These are phyloP conservation scores for Leucoptera coffeella DNA, from an alignment of 2,888 invertebrate genomes.

Conservation along the genomic window DNA sequence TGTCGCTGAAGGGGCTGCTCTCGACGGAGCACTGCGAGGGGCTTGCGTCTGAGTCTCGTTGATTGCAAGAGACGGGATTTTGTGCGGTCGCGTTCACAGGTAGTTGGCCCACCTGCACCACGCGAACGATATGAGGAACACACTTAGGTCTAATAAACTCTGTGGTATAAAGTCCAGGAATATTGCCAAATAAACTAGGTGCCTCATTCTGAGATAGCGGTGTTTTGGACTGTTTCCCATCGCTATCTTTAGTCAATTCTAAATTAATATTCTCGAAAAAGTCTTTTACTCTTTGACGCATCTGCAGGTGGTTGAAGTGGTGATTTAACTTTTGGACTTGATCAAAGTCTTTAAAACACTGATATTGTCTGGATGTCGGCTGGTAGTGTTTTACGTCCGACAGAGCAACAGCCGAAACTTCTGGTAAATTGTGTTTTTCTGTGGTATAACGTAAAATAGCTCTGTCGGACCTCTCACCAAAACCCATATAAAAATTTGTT, in stretches of 20 bases:
- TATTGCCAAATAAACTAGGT: constrained; percentile 38
- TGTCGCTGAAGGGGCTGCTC: constrained; percentile 25
- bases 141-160: constrained; percentile 54
- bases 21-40: constrained; percentile 36
- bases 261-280: constrained; percentile 23
- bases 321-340: constrained; percentile 14
- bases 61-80: constrained; percentile 40
- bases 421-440: constrained; percentile 23
- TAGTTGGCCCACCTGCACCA: constrained; percentile 52
- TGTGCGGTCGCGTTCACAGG: constrained; percentile 40
- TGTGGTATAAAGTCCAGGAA: constrained; percentile 52
- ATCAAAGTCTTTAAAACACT: too few relatives aligned
- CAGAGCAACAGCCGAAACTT: constrained; percentile 53
- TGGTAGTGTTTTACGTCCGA: constrained; percentile 52
- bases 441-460: constrained; percentile 41
- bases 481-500: constrained; percentile 46
- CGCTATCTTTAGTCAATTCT: constrained; percentile 15
- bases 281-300: constrained; percentile 24
- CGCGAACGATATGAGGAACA: constrained; percentile 38
- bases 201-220: not conserved
- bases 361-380: too few relatives aligned
- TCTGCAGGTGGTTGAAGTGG: constrained; percentile 16
- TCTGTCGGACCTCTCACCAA: constrained; percentile 55
- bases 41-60: constrained; percentile 34
- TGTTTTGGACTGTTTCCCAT: constrained; percentile 11